Percentiles rank a stretch among this genome's conserved stretches.
Evolutionary conservation across 2,797 vertebrate species (phyloP).

Genomic region (Australoheros facetus): DNA sequence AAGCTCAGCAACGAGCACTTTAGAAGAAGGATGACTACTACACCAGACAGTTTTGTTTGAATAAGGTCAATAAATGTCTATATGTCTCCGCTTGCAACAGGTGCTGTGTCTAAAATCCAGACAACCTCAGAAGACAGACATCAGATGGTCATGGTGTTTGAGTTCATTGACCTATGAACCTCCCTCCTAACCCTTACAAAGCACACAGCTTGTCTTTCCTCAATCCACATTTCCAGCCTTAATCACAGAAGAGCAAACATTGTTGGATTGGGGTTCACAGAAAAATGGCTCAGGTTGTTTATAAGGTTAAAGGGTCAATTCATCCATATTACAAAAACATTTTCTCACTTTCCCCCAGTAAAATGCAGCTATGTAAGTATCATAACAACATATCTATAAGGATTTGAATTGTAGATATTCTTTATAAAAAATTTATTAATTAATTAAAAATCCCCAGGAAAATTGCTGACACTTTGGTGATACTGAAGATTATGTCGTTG

Average conservation of each 20-base stretch:
- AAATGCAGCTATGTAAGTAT: neutral
- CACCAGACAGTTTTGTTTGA: constrained; percentile 17
- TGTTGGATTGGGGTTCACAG: constrained; percentile 38
- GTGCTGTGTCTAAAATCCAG: constrained; percentile 55
- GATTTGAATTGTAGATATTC: neutral
- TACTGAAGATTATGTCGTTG: neutral
- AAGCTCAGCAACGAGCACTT: constrained; percentile 19
- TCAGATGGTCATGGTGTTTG: constrained; percentile 51
- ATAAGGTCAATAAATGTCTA: constrained; percentile 31
- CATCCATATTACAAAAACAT: constrained; percentile 35
- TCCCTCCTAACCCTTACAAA: constrained; percentile 49
- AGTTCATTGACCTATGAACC: constrained; percentile 52
- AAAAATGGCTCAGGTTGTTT: constrained; percentile 47
- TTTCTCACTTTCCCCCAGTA: neutral
- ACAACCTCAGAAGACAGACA: constrained; percentile 34
- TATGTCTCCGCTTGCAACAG: constrained; percentile 54
- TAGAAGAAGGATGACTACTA: neutral
- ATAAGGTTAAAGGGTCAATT: constrained; percentile 57
- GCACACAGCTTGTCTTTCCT: constrained; percentile 46
- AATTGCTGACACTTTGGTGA: neutral
- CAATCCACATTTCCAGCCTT: constrained; percentile 32
- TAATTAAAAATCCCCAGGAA: neutral
- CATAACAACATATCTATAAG: neutral
- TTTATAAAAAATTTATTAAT: neutral
- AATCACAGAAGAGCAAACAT: constrained; percentile 41